Percentiles rank a stretch among this genome's conserved stretches.
Conservation (phyloP, 2,113 vertebrate species). For the Pangasianodon hypophthalmus region DNA sequence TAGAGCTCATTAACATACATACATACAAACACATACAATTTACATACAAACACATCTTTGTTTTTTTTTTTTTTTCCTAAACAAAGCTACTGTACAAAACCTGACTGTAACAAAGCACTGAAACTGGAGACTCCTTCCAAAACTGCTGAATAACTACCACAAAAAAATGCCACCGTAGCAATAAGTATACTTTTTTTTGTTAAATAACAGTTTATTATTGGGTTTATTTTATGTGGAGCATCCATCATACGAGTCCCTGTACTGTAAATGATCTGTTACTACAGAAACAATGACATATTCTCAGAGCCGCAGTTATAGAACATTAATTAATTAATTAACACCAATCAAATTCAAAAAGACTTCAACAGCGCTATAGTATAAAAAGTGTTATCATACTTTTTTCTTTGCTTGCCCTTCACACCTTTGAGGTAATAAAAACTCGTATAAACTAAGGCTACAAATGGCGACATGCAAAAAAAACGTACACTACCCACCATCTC, state of each 20-base stretch:
- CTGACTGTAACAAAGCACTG: too few species aligned
- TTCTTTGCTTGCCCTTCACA: neutral
- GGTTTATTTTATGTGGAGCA: neutral
- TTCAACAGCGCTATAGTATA: neutral
- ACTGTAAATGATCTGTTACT: neutral
- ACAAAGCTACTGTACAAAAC: too few species aligned
- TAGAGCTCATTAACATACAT: too few species aligned
- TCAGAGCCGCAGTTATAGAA: neutral
- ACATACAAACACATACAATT: too few species aligned
- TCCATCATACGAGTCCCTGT: neutral
- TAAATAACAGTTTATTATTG: neutral
- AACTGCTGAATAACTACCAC: neutral
- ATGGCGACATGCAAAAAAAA: neutral
- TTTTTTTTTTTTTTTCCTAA: too few species aligned
- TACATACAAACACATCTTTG: too few species aligned
- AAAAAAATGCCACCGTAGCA: neutral
- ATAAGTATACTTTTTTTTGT: neutral
- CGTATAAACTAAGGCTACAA: neutral
- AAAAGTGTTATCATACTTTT: neutral
- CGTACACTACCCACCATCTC: neutral
- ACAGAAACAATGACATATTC: neutral
- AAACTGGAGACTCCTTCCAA: neutral
- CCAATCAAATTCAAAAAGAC: neutral
- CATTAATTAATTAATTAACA: neutral
- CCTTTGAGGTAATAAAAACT: neutral